Conservation (phyloP, 2,888 invertebrate species). For the Tetrapedia diversipes region DNA sequence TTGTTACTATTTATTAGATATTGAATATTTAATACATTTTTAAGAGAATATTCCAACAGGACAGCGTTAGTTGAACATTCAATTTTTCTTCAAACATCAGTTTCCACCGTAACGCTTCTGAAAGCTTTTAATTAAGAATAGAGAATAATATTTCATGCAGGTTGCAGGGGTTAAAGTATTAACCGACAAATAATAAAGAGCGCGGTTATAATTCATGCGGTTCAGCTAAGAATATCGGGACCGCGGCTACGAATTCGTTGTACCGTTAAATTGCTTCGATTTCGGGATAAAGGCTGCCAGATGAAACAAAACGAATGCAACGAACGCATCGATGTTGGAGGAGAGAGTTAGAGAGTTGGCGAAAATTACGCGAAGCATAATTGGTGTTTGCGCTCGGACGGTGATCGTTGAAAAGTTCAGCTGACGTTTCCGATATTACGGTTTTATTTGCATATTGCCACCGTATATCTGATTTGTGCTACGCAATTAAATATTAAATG, state of each 20-base stretch:
- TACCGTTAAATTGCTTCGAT: background rate
- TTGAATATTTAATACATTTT: too few species aligned
- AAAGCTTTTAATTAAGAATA: too few species aligned
- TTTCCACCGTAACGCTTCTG: too few species aligned
- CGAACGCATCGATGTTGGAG: too few species aligned
- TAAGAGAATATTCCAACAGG: too few species aligned
- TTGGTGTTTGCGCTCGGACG: background rate
- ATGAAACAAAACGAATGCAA: background rate
- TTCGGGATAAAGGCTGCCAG: background rate
- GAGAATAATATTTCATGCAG: too few species aligned
- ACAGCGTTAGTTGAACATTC: too few species aligned
- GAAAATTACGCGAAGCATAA: background rate
- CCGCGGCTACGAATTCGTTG: too few species aligned
- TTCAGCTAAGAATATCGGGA: background rate
- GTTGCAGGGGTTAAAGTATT: too few species aligned
- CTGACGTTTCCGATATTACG: conserved; percentile 8
- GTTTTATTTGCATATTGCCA: conserved; percentile 15
- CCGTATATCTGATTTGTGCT: background rate
- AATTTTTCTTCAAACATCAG: too few species aligned
- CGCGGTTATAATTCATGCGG: background rate
- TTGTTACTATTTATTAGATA: too few species aligned
- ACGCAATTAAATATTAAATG: conserved; percentile 36
- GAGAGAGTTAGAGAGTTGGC: background rate
- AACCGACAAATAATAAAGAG: too few species aligned
- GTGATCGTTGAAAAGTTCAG: conserved; percentile 17